Percentiles rank a stretch among this genome's conserved stretches.
These are phyloP conservation scores for Labroides dimidiatus DNA, from an alignment of 2,797 vertebrate genomes.

Conservation along the genomic window DNA sequence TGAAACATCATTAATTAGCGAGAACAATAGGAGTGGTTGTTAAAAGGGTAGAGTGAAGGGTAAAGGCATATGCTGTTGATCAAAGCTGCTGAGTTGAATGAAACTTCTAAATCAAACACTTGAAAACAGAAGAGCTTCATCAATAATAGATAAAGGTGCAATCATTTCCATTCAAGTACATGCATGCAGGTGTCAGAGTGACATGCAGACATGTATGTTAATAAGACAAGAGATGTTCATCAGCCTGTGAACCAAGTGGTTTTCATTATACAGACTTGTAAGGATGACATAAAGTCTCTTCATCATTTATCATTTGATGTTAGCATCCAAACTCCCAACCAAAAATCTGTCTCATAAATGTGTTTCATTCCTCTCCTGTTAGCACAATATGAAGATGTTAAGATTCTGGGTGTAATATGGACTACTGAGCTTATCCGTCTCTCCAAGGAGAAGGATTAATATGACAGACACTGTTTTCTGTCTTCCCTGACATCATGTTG, in stretches of 20 bases:
- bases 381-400: slow-evolving; percentile 63
- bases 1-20: slow-evolving; percentile 78
- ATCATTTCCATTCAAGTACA: slow-evolving; percentile 7
- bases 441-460: slow-evolving; percentile 37
- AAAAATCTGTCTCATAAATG: slow-evolving; percentile 20
- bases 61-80: slow-evolving; percentile 59
- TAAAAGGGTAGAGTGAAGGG: slow-evolving; percentile 71
- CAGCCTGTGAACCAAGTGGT: slow-evolving; percentile 11
- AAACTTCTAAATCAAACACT: slow-evolving; percentile 58
- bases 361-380: slow-evolving; percentile 36
- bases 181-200: slow-evolving; percentile 4
- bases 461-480: slow-evolving; percentile 59
- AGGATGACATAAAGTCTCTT: slow-evolving; percentile 17
- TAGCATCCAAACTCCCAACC: slow-evolving; percentile 2
- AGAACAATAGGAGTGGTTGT: slow-evolving; percentile 70
- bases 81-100: slow-evolving; percentile 48
- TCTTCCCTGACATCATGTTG: slow-evolving; percentile 40
- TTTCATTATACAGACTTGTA: slow-evolving; percentile 10
- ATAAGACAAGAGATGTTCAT: slow-evolving; percentile 10
- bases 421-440: slow-evolving; percentile 53
- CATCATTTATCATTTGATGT: slow-evolving; percentile 12
- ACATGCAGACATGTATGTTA: slow-evolving; percentile 9
- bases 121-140: slow-evolving; percentile 23
- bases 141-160: slow-evolving; percentile 11
- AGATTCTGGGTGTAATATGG: slow-evolving; percentile 54